phyloP scores from a whole-genome alignment of 2,888 invertebrate species.

The Mesoligia furuncula region DNA sequence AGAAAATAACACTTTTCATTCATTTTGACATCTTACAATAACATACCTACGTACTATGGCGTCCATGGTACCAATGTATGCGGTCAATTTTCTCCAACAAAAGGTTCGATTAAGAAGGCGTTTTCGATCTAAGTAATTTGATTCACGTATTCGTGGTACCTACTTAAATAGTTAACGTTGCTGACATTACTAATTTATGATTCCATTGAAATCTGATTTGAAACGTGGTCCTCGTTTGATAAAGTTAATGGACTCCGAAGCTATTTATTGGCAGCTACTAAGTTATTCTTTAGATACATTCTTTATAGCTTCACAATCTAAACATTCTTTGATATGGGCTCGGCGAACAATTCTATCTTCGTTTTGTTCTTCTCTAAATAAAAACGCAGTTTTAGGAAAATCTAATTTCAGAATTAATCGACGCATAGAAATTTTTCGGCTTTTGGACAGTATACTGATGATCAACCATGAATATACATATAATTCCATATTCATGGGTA shows the following conservation, averaged over 20 bases:
- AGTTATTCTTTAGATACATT: conserved; percentile 60
- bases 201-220: conserved; percentile 75
- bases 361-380: conserved; percentile 18
- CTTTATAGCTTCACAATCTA: conserved; percentile 46
- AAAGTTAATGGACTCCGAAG: conserved; percentile 63
- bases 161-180: conserved; percentile 65
- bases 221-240: conserved; percentile 68
- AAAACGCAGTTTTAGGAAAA: background rate
- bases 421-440: conserved; percentile 20
- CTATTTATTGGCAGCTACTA: conserved; percentile 60
- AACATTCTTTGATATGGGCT: conserved; percentile 43
- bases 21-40: too few species aligned
- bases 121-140: conserved; percentile 72
- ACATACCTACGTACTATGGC: background rate
- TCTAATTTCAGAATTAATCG: conserved; percentile 9
- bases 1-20: too few species aligned
- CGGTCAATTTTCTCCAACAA: conserved; percentile 72
- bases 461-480: conserved; percentile 32
- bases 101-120: conserved; percentile 71
- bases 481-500: conserved; percentile 42
- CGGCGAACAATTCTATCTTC: conserved; percentile 22
- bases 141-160: conserved; percentile 68
- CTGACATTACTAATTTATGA: conserved; percentile 76
- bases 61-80: conserved; percentile 51
- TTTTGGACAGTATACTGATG: conserved; percentile 38